Conservation (phyloP, 2,797 vertebrate genomes). For the Leuciscus waleckii region DNA sequence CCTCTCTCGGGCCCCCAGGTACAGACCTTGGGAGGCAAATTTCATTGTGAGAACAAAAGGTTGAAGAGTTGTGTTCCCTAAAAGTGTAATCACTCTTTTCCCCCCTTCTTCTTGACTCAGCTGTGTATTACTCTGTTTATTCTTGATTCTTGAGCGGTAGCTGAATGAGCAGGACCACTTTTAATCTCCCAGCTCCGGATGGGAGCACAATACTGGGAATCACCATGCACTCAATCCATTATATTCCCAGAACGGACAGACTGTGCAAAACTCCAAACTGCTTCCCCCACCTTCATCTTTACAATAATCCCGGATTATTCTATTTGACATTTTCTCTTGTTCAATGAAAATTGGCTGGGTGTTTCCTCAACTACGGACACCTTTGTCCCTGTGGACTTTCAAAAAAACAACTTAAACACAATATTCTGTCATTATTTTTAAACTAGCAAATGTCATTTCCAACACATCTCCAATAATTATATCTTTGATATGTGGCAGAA, state of each 20-base stretch:
- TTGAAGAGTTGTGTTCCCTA: constrained; percentile 57
- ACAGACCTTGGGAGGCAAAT: constrained; percentile 51
- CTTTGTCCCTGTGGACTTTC: not conserved
- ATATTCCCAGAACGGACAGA: constrained; percentile 39
- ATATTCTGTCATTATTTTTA: not conserved
- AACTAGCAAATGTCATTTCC: not conserved
- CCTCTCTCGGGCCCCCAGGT: constrained; percentile 28
- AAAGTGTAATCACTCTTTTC: constrained; percentile 34
- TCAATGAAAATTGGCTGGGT: not conserved
- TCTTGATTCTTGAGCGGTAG: constrained; percentile 3
- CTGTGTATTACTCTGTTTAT: constrained; percentile 25
- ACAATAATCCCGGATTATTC: not conserved
- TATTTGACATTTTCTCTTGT: constrained; percentile 10
- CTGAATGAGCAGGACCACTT: constrained; percentile 37
- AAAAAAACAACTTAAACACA: not conserved
- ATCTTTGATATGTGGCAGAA: no score
- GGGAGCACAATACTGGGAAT: constrained; percentile 34
- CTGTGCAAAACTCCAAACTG: not conserved
- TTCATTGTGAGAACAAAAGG: constrained; percentile 59
- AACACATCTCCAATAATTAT: not conserved
- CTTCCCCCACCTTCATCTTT: constrained; percentile 1
- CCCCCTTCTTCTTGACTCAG: constrained; percentile 25
- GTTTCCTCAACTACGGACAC: not conserved
- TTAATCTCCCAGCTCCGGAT: constrained; percentile 51
- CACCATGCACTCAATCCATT: constrained; percentile 57